Base-by-base conservation (phyloP, 2,888 invertebrate species). In the Protonemura montana region DNA sequence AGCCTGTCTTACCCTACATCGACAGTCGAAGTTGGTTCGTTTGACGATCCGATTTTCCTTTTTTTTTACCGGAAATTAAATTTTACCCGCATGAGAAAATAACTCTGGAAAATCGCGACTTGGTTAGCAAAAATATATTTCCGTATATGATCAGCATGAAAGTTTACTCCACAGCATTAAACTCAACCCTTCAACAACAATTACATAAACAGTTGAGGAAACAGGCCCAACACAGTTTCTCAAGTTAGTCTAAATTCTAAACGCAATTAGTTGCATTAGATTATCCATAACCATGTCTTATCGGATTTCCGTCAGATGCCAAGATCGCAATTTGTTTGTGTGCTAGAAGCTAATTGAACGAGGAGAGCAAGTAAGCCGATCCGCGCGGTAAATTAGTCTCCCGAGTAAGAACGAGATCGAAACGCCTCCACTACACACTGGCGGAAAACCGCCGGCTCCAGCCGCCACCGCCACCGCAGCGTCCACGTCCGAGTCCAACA, bases 221-320 rank as follows among this genome's bases (percentile, higher is more conserved):
- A 21, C 59, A 10, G 59, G 16, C 59, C 3, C 13, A 59, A 59
- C 59, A 59, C 1, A 16, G 59, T 59, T 59, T 59, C 59, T 59
- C 6, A 59, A 59, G 59, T 59, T 59, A 59, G 59, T 59, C 59
- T 59, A 59, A 10, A 59, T 59, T 59, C 59, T 13, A 2, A 21
- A 21, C 59, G 59, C 59, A 59, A 59, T 59, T 59, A 59, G 6
- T 59, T 59, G 59, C 59, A 59, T 59, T 59, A 59, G 59, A 59
- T 59, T 59, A 59, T 59, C 59, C 59, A 59, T 59, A 13, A 59
- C 59, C 59, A 59, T 59, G 59, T 59, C 59, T 59, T 21, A 59
- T 59, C 59, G 59, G 59, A 59, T 59, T 7, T 59, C 59, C 59
- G 59, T 59, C 59, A 59, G 59, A 59, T 59, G 59, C 59, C 59